phyloP scores from a whole-genome alignment of 2,888 invertebrate species.

The Buathra laborator region DNA sequence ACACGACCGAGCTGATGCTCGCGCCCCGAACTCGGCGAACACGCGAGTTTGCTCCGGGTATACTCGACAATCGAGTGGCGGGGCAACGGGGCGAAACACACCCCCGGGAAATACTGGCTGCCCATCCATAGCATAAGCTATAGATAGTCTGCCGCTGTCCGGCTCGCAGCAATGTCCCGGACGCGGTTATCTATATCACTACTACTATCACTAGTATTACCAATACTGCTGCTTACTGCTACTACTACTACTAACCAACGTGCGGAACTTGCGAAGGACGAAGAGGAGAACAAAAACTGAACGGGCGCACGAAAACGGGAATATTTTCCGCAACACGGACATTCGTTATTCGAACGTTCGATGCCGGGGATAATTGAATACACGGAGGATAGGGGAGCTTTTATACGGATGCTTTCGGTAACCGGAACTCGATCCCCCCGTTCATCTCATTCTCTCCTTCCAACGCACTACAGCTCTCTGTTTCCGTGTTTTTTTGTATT shows the following conservation, averaged over 20 bases:
- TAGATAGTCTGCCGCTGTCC: not conserved
- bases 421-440: conserved; percentile 37
- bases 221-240: not conserved
- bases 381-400: conserved; percentile 71
- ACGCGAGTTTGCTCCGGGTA: conserved; percentile 20
- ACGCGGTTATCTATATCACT: not conserved
- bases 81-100: conserved; percentile 42
- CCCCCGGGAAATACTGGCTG: conserved; percentile 52
- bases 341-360: conserved; percentile 80
- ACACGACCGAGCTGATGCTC: conserved; percentile 24
- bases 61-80: conserved; percentile 31
- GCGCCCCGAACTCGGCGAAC: conserved; percentile 1
- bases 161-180: conserved; percentile 4
- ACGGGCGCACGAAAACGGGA: conserved; percentile 42
- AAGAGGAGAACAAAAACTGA: not conserved
- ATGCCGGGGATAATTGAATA: conserved; percentile 80
- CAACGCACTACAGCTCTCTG: not conserved
- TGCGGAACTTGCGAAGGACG: not conserved
- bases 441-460: not conserved
- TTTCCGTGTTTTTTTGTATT: not conserved
- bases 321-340: conserved; percentile 79
- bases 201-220: not conserved
- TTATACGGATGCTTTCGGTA: conserved; percentile 72
- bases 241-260: not conserved
- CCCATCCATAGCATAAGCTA: not conserved